These are phyloP conservation scores for Ctenoplectra terminalis DNA, from an alignment of 1,140 invertebrate species.

Conservation along the genomic window DNA sequence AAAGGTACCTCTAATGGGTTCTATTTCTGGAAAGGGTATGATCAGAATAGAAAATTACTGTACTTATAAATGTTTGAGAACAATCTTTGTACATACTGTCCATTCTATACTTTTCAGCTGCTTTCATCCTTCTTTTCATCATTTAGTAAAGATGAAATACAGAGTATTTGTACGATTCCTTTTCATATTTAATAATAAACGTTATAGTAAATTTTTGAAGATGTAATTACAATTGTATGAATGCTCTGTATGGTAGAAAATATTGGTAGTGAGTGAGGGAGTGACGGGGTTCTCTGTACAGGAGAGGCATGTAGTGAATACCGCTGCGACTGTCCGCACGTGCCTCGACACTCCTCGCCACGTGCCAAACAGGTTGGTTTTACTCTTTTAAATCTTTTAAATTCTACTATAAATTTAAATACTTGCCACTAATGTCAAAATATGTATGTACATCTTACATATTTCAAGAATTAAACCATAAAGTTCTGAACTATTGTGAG, in stretches of 20 bases:
- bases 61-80: constrained; percentile 20
- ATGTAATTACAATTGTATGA: constrained; percentile 24
- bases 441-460: constrained; percentile 40
- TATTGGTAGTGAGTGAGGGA: constrained; percentile 80
- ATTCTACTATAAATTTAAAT: constrained; percentile 59
- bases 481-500: neutral
- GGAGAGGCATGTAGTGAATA: constrained; percentile 82
- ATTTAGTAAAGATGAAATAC: constrained; percentile 13
- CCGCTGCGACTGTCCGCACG: constrained; percentile 78
- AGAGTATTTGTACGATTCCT: constrained; percentile 51
- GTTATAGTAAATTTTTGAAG: neutral
- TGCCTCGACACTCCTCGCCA: constrained; percentile 81
- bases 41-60: neutral
- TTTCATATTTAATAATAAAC: neutral
- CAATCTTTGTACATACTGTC: constrained; percentile 36
- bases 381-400: constrained; percentile 61
- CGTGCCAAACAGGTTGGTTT: constrained; percentile 81
- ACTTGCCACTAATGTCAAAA: neutral
- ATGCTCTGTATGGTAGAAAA: constrained; percentile 58
- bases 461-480: neutral
- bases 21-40: constrained; percentile 14
- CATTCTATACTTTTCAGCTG: constrained; percentile 65
- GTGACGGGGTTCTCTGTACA: constrained; percentile 82
- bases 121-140: constrained; percentile 56
- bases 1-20: constrained; percentile 1